A percentile compares a stretch with the other conserved stretches of the same genome.
phyloP scores from a whole-genome alignment of 2,113 vertebrate genomes.

The Chaetodon auriga region DNA sequence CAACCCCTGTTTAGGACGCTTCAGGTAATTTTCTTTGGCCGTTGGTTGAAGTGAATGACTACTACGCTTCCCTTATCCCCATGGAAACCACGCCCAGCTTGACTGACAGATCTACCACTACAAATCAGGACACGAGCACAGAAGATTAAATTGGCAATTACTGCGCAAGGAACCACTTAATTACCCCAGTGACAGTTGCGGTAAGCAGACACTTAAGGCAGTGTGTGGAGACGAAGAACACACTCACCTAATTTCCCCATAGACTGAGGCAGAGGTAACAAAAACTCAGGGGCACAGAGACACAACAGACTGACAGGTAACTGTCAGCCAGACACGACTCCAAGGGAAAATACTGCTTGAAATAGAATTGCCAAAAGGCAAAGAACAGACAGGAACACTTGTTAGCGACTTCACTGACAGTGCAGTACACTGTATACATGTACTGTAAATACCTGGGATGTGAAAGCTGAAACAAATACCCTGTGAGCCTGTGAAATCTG shows the following conservation, averaged over 20 bases:
- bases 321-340: neutral
- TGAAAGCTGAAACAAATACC: no score
- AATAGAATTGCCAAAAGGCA: neutral
- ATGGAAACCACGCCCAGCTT: constrained; percentile 71
- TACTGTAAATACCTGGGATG: neutral
- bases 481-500: neutral
- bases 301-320: constrained; percentile 18
- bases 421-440: neutral
- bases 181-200: constrained; percentile 53
- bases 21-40: constrained; percentile 63
- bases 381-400: neutral
- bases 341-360: neutral
- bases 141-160: constrained; percentile 77
- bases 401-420: neutral
- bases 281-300: constrained; percentile 4
- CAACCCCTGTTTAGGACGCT: constrained; percentile 59
- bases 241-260: constrained; percentile 47
- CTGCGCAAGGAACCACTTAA: constrained; percentile 56
- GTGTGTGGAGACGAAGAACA: constrained; percentile 34
- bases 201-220: constrained; percentile 35
- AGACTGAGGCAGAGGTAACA: constrained; percentile 32
- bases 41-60: constrained; percentile 54
- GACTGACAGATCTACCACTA: constrained; percentile 54
- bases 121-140: constrained; percentile 41
- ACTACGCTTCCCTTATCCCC: constrained; percentile 51